Base-by-base conservation (phyloP, 2,888 invertebrate species). In the Dendrolimus houi region DNA sequence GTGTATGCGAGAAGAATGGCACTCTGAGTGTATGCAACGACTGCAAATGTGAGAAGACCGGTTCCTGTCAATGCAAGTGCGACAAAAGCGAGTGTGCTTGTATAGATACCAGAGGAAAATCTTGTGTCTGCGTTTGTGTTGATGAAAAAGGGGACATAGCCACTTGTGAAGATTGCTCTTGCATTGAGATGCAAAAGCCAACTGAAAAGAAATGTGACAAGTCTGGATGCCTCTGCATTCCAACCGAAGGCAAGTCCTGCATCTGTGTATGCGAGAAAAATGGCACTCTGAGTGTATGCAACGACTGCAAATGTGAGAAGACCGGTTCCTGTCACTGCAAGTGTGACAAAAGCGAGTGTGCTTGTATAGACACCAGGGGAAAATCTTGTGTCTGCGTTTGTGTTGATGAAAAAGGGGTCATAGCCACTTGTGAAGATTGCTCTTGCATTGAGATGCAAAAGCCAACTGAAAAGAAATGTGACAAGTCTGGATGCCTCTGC, bases 11-110 rank as follows among this genome's bases (percentile, higher is more conserved):
- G 13, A 57, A 57, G 0, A 57, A 63, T 42, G 67, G 66, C 0
- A 60, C 61, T 7, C 58, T 68, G 7, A 47, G 61, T 1, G 61
- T 60, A 2, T 75, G 75, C 54, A 59, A 64, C 7, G 67, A 72
- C 41, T 77, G 64, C 42, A 55, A 55, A n/a, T 65, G 65, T 40
- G 56, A 57, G 42, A 54, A 52, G 10, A 52, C 9, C 40, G 55
- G 56, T 6, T 55, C 57, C 9, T 57, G 63, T 52, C 29, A 56
- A 57, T 54, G 40, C 14, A 58, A 58, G 29, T 56, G 58, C 52
- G 56, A 58, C 41, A 42, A 56, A 10, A 8, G 41, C 12, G 54
- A 55, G 56, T 59, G 59, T 42, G 14, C 53, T 13, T 57, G 59
- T 42, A 53, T 57, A 9, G 14, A 6, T 13, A 59, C 59, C 47